These are phyloP conservation scores for Vesta saturnalis DNA, from an alignment of 2,888 invertebrate genomes.

Conservation along the genomic window DNA sequence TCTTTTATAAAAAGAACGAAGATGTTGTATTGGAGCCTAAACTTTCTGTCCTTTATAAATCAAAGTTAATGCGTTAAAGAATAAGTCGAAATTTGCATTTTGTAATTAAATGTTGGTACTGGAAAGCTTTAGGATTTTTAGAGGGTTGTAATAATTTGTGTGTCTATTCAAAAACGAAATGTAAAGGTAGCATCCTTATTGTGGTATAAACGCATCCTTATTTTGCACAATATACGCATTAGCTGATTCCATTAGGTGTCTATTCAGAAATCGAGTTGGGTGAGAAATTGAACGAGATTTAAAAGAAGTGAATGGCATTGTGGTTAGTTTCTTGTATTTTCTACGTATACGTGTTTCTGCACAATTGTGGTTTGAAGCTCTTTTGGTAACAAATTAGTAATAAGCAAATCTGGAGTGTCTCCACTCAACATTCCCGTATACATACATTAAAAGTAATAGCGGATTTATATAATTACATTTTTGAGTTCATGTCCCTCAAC, in stretches of 20 bases:
- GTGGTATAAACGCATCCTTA: constrained; percentile 42
- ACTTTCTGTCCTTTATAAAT: no score
- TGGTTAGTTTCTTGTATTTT: no score
- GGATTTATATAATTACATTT: no score
- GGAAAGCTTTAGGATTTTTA: constrained; percentile 31
- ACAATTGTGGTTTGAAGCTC: no score
- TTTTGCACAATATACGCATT: constrained; percentile 47
- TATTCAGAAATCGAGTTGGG: constrained; percentile 34
- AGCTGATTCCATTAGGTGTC: constrained; percentile 47
- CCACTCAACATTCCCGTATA: no score
- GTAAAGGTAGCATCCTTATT: constrained; percentile 43
- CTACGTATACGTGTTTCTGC: no score
- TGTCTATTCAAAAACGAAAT: constrained; percentile 37
- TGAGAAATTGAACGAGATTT: constrained; percentile 21
- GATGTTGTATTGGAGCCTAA: constrained; percentile 23
- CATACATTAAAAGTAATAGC: no score
- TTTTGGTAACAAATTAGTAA: no score
- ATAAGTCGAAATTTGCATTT: constrained; percentile 21
- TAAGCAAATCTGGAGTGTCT: no score
- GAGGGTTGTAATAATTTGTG: constrained; percentile 42
- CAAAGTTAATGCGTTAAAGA: neutral
- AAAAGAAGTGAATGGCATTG: no score
- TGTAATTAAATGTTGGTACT: constrained; percentile 17
- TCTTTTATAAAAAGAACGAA: constrained; percentile 21
- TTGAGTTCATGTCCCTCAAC: no score